Conservation (phyloP, 1,140 invertebrate genomes). For the Heliconius nattereri region DNA sequence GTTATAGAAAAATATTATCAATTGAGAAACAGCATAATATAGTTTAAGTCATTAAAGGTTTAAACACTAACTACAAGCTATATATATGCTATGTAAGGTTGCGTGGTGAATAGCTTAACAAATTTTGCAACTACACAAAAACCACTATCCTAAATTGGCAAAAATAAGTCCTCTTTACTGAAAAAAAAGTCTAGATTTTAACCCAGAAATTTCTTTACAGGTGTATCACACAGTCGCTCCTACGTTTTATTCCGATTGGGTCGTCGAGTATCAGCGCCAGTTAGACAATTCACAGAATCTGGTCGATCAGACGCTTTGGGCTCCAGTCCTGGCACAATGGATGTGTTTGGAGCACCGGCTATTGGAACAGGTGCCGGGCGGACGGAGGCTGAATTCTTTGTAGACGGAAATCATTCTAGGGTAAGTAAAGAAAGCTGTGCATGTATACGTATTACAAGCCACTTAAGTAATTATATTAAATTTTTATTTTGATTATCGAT, state of each 20-base stretch:
- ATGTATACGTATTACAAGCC: too few relatives aligned
- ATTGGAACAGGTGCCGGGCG: constrained; percentile 88
- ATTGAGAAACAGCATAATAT: background rate
- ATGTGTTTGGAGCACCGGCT: constrained; percentile 91
- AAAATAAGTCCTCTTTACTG: background rate
- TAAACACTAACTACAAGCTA: background rate
- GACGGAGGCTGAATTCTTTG: constrained; percentile 91
- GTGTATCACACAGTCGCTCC: constrained; percentile 90
- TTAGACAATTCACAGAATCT: constrained; percentile 91
- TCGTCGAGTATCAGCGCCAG: constrained; percentile 85
- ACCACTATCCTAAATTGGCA: too few relatives aligned
- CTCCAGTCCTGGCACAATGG: constrained; percentile 83
- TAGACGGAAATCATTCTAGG: constrained; percentile 94
- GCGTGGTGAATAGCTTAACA: too few relatives aligned
- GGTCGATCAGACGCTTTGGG: constrained; percentile 65
- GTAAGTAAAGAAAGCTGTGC: constrained; percentile 64
- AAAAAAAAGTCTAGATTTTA: background rate
- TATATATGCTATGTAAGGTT: background rate
- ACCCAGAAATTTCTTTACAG: constrained; percentile 80
- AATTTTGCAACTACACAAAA: too few relatives aligned
- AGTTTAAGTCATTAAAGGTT: background rate
- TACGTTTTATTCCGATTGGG: constrained; percentile 92
- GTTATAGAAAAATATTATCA: background rate
- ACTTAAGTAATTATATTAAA: background rate
- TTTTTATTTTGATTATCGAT: too few relatives aligned